phyloP scores from a whole-genome alignment of 2,888 invertebrate species.

The Euclidia mi region DNA sequence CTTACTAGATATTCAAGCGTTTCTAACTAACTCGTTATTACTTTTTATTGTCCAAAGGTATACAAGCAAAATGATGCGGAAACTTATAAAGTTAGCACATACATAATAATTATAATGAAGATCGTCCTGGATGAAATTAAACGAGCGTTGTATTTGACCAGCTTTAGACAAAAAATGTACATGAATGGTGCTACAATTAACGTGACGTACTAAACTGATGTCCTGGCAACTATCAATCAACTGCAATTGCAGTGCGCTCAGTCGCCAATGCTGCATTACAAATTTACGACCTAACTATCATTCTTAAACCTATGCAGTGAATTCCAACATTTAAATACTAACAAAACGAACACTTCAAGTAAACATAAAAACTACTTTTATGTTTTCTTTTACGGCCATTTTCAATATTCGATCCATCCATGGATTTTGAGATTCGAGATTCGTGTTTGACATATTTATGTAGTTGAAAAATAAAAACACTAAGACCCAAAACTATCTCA shows the following conservation, averaged over 20 bases:
- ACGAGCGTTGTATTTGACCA: conserved; percentile 6
- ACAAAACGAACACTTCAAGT: not conserved
- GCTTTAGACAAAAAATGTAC: conserved; percentile 18
- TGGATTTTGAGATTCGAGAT: no score
- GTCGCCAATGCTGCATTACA: not conserved
- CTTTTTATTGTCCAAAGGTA: no score
- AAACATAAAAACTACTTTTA: conserved; percentile 5
- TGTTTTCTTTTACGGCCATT: conserved; percentile 9
- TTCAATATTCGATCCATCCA: no score
- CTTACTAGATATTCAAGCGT: no score
- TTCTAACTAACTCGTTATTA: no score
- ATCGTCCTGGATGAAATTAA: conserved; percentile 8
- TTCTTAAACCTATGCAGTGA: no score
- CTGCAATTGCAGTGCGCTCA: conserved; percentile 29
- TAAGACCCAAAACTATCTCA: no score
- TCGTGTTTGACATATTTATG: no score
- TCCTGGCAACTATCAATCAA: conserved; percentile 27
- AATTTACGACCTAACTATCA: not conserved
- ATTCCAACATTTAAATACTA: not conserved
- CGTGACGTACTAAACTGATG: conserved; percentile 19
- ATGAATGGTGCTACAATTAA: conserved; percentile 23
- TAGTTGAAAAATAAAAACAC: no score
- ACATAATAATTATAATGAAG: no score
- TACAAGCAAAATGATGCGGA: no score
- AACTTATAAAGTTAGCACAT: no score